phyloP scores from a whole-genome alignment of 2,797 vertebrate genomes.

The Psittacula derbiana region DNA sequence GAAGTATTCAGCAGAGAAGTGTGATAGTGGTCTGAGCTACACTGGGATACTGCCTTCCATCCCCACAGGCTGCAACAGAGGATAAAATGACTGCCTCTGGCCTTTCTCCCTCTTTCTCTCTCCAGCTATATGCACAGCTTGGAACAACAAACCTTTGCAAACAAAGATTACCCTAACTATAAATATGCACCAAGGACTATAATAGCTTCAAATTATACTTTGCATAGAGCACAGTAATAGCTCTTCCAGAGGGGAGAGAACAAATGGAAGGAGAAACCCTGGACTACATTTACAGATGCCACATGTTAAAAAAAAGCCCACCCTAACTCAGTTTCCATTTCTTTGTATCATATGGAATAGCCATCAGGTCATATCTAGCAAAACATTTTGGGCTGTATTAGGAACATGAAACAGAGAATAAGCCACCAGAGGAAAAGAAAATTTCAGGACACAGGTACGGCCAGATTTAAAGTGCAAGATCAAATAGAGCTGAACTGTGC shows the following conservation, averaged over 20 bases:
- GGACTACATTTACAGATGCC: neutral
- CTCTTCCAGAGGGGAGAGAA: neutral
- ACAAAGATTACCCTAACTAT: neutral
- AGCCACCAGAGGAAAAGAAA: neutral
- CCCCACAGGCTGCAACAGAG: fast-evolving
- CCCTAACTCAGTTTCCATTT: neutral
- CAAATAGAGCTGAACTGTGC: neutral
- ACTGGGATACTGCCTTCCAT: fast-evolving
- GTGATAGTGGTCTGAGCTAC: neutral
- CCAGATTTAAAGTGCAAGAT: neutral
- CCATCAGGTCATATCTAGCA: neutral
- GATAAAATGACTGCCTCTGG: neutral
- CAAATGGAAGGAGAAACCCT: neutral
- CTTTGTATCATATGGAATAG: neutral
- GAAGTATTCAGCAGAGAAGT: neutral
- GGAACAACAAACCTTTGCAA: neutral
- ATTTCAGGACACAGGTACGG: neutral
- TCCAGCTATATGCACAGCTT: neutral
- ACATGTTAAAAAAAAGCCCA: neutral
- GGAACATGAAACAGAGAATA: neutral
- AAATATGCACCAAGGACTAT: neutral
- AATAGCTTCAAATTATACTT: neutral
- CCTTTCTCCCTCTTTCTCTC: neutral
- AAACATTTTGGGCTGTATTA: neutral
- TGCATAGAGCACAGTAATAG: neutral